Percentiles rank a stretch among this genome's conserved stretches.
These are phyloP conservation scores for Phymorhynchus buccinoides DNA, from an alignment of 1,140 invertebrate species.

Conservation along the genomic window DNA sequence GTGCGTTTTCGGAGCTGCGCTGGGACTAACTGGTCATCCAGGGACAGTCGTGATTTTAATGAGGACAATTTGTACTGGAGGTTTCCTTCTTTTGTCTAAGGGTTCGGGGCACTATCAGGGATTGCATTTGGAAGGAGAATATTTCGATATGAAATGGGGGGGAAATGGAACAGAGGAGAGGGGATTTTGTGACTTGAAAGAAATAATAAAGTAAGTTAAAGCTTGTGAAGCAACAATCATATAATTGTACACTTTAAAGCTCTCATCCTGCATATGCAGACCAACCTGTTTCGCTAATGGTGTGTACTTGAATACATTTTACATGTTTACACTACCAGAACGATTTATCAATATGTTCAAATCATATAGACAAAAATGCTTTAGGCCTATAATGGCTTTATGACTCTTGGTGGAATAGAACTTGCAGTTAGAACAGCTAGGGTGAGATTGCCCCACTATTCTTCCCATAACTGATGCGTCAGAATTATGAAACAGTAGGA, in stretches of 20 bases:
- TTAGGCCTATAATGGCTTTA: no score
- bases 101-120: slow-evolving; percentile 10
- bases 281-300: neutral
- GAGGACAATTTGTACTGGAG: slow-evolving; percentile 2
- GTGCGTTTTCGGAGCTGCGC: neutral
- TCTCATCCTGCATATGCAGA: neutral
- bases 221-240: neutral
- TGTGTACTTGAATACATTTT: neutral
- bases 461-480: no score
- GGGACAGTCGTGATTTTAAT: slow-evolving; percentile 19
- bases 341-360: no score
- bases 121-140: neutral
- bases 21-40: slow-evolving; percentile 10
- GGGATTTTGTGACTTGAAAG: neutral
- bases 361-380: no score
- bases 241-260: neutral
- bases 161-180: neutral
- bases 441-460: no score
- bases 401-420: no score
- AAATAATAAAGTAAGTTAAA: neutral
- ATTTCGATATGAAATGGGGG: neutral
- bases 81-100: neutral
- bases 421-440: no score
- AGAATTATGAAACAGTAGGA: no score
- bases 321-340: no score